Base-by-base conservation (phyloP, 2,797 vertebrate genomes). In the Oryzias sinensis region DNA sequence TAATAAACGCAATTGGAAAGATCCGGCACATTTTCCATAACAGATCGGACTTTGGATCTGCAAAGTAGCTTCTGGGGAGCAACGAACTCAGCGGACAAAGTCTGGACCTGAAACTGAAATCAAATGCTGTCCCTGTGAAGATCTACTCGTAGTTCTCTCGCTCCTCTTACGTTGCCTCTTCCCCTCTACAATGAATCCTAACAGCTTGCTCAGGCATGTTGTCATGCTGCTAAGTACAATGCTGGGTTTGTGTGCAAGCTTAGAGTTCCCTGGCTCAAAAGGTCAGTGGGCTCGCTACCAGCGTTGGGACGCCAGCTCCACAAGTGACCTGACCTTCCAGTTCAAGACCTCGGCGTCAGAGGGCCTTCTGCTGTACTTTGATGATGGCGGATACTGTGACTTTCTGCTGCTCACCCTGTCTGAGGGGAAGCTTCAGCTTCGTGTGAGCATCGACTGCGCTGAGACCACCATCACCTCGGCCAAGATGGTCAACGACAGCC, bases 201-300 rank as follows among this genome's bases (percentile, higher is more conserved):
- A 89, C 62, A 90, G 85, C 83, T 88, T 93, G 69, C 89, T 89
- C 76, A 80, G 93, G 68, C 90, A 89, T 86, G 82, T 91, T 71
- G 90, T 93, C 79, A 80, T 97, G 80, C 87, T 96, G 70, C 88
- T 99, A 70, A 91, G 93, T 75, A 91, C 93, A 49, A 63, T 95
- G 59, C 76, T 96, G 74, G 93, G 93, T 69, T 86, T 96, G 51
- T 93, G 91, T 74, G 72, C 89, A 68, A 93, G 95, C 64, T 84
- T 99, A 45, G 96, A 99, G 90, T 98, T 99, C 74, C 93, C 95
- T 72, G 97, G 97, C 63, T 90, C 95, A n/a, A 91, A 94, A 50
- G 95, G 93, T 75, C 96, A 98, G 81, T 99, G 96, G 97, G 94
- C 95, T 64, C 96, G 97, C 69, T 99, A 96, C 87, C 88, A 94